phyloP scores from a whole-genome alignment of 1,140 invertebrate genomes.

The Drosophila takahashii region DNA sequence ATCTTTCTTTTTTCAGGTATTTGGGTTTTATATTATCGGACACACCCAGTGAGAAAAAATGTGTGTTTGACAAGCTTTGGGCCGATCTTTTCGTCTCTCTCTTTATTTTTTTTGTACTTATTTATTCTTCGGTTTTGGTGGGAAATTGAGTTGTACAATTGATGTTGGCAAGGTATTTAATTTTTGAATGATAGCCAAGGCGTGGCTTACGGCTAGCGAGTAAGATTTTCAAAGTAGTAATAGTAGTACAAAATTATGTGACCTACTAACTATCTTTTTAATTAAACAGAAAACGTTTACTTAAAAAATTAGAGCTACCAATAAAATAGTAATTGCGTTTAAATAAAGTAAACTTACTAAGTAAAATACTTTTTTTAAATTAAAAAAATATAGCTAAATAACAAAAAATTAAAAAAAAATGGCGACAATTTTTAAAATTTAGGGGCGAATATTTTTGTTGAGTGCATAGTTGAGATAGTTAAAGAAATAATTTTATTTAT shows the following conservation, averaged over 20 bases:
- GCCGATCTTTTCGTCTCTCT: slow-evolving; percentile 6
- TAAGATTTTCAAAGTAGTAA: background rate
- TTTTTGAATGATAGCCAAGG: background rate
- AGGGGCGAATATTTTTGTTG: no score
- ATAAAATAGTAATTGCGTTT: no score
- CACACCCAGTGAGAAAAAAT: slow-evolving; percentile 31
- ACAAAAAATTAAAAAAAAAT: no score
- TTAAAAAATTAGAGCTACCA: no score
- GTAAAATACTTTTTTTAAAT: no score
- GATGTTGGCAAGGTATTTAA: slow-evolving; percentile 2
- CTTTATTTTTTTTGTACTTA: background rate
- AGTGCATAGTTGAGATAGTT: no score
- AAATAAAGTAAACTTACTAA: no score
- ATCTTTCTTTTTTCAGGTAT: slow-evolving; percentile 24
- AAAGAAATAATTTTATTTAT: no score
- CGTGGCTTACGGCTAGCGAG: slow-evolving; percentile 3
- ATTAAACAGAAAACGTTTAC: no score
- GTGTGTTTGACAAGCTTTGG: slow-evolving; percentile 10
- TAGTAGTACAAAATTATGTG: background rate
- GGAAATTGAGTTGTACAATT: slow-evolving; percentile 17
- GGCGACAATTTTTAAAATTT: no score
- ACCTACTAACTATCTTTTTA: no score
- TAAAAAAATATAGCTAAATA: no score
- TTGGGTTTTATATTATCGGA: slow-evolving; percentile 22
- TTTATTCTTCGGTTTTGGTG: slow-evolving; percentile 12